These are phyloP conservation scores for Odocoileus hemionus DNA, from an alignment of 2,113 vertebrate species.

Conservation along the genomic window DNA sequence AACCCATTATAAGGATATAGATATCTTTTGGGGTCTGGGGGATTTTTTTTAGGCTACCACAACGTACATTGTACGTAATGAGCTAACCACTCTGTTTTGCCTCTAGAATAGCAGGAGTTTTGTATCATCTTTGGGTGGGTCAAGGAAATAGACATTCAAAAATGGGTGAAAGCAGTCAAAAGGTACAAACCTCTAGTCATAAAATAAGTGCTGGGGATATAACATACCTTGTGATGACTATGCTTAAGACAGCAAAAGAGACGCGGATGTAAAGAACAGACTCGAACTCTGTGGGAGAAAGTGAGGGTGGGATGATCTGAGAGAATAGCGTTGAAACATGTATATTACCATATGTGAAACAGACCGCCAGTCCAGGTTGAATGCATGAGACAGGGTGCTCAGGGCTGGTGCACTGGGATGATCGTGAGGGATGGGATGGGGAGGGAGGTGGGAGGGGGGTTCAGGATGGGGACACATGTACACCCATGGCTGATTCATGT, in stretches of 20 bases:
- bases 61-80: neutral
- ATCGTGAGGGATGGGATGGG: neutral
- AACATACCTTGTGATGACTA: neutral
- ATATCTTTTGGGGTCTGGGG: too few relatives aligned
- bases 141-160: neutral
- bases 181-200: neutral
- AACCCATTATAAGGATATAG: neutral
- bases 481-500: neutral
- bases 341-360: neutral
- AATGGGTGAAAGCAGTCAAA: neutral
- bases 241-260: neutral
- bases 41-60: neutral
- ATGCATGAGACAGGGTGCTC: neutral
- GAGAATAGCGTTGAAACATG: neutral
- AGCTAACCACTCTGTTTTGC: neutral
- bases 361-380: accelerated
- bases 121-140: neutral
- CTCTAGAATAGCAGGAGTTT: neutral
- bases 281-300: neutral
- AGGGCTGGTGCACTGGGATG: neutral
- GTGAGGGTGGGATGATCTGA: neutral
- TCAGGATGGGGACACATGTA: neutral
- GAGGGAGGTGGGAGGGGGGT: neutral
- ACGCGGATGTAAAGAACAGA: neutral
- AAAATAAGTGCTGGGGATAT: neutral